A percentile compares a stretch with the other conserved stretches of the same genome.
phyloP scores from a whole-genome alignment of 1,140 invertebrate genomes.

The Aphidius ervi region DNA sequence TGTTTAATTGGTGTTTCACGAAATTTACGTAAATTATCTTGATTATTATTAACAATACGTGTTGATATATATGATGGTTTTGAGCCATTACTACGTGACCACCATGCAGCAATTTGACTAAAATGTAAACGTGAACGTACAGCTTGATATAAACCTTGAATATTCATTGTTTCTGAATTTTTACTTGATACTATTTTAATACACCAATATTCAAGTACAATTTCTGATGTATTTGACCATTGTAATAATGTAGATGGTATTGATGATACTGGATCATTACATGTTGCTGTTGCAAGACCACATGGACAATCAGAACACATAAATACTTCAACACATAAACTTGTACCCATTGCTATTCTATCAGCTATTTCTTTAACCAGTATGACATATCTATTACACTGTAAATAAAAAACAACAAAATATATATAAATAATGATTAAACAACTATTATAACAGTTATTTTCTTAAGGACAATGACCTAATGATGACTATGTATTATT shows the following conservation, averaged over 20 bases:
- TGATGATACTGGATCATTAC: conserved; percentile 43
- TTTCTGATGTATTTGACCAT: conserved; percentile 48
- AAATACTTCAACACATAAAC: conserved; percentile 70
- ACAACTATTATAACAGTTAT: neutral
- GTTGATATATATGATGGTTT: conserved; percentile 54
- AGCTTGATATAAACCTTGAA: conserved; percentile 81
- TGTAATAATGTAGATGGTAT: conserved; percentile 39
- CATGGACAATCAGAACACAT: conserved; percentile 66
- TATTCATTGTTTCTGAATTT: conserved; percentile 56
- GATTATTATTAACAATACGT: conserved; percentile 57
- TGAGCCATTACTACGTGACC: conserved; percentile 54
- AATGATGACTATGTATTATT: too few species aligned
- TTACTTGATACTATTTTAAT: conserved; percentile 62
- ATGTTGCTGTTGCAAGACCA: conserved; percentile 53
- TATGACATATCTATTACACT: conserved; percentile 56
- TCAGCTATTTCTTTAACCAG: conserved; percentile 54
- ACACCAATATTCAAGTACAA: conserved; percentile 73
- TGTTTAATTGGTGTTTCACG: conserved; percentile 69
- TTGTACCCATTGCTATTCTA: conserved; percentile 55
- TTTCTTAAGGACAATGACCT: neutral
- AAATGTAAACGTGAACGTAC: conserved; percentile 93
- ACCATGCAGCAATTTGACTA: conserved; percentile 91
- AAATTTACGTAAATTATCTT: conserved; percentile 69
- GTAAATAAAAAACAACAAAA: conserved; percentile 22
- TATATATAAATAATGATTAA: neutral